Percentiles rank a stretch among this genome's conserved stretches.
Conservation (phyloP, 2,113 vertebrate species). For the Probosciger aterrimus region DNA sequence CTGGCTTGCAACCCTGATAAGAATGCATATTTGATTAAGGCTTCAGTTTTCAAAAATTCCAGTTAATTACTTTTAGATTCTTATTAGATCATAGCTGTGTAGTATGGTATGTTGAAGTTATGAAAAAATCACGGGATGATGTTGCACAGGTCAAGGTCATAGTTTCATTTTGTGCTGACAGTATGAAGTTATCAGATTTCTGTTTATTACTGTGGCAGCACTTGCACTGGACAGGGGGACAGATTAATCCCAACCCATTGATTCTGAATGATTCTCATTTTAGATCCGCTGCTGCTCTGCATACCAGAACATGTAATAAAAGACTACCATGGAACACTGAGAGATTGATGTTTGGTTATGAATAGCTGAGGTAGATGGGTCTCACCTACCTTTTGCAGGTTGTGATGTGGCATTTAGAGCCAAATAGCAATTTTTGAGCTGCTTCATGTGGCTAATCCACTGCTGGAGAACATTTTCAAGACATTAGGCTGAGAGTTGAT, state of each 20-base stretch:
- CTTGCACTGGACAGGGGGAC: constrained; percentile 51
- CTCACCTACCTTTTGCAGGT: neutral
- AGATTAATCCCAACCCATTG: constrained; percentile 42
- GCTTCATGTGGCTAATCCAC: neutral
- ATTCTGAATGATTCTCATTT: constrained; percentile 54
- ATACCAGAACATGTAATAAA: constrained; percentile 42
- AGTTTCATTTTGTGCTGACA: constrained; percentile 68
- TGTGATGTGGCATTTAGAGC: neutral
- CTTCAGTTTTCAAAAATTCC: constrained; percentile 71
- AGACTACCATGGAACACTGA: neutral
- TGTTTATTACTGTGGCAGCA: constrained; percentile 60
- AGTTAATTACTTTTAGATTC: constrained; percentile 82
- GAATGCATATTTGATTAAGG: constrained; percentile 78
- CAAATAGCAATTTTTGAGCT: neutral
- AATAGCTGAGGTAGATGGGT: neutral
- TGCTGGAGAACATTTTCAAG: neutral
- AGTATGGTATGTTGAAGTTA: constrained; percentile 65
- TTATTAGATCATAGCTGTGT: constrained; percentile 72
- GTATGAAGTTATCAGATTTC: constrained; percentile 70
- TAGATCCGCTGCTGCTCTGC: constrained; percentile 36
- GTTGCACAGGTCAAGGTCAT: constrained; percentile 70
- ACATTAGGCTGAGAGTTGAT: neutral
- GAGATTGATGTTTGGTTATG: neutral
- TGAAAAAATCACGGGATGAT: constrained; percentile 67
- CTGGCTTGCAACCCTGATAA: constrained; percentile 76